These are phyloP conservation scores for Cassiopea xamachana DNA, from an alignment of 30 jellyfish, hydroid and myxozoan species.

Conservation along the genomic window DNA sequence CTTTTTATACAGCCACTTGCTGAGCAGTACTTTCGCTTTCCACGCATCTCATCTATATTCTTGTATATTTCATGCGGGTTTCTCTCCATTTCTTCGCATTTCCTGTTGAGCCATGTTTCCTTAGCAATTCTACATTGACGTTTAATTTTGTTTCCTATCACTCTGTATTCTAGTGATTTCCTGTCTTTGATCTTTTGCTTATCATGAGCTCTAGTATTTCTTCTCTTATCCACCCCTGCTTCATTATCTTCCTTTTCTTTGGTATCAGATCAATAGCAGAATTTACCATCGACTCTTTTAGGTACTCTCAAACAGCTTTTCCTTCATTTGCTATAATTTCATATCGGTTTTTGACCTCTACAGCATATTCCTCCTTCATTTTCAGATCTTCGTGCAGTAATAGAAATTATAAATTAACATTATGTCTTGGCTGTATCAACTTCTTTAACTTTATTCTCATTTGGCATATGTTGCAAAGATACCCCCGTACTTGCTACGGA, in stretches of 20 bases:
- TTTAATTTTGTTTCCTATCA: not conserved
- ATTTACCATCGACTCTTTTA: not conserved
- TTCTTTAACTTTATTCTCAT: conserved; percentile 11
- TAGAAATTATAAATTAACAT: not conserved
- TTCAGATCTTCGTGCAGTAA: not conserved
- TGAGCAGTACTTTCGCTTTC: conserved; percentile 8
- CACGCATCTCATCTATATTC: not conserved
- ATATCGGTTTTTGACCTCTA: conserved; percentile 5
- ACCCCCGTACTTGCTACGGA: too few relatives aligned
- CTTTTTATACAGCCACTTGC: not conserved
- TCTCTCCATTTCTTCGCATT: conserved; percentile 29
- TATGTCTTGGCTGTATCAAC: not conserved
- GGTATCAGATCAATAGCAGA: conserved; percentile 12
- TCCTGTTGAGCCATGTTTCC: conserved; percentile 3
- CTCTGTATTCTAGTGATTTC: not conserved
- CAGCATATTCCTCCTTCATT: not conserved
- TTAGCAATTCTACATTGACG: not conserved
- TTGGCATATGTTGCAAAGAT: not conserved
- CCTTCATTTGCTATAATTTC: not conserved
- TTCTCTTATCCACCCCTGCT: not conserved
- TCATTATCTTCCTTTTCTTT: not conserved
- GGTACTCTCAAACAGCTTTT: not conserved
- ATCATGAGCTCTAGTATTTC: not conserved
- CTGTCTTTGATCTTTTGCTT: not conserved
- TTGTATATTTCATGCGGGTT: conserved; percentile 4